These are phyloP conservation scores for Toxotes jaculatrix DNA, from an alignment of 2,113 vertebrate genomes.

Conservation along the genomic window DNA sequence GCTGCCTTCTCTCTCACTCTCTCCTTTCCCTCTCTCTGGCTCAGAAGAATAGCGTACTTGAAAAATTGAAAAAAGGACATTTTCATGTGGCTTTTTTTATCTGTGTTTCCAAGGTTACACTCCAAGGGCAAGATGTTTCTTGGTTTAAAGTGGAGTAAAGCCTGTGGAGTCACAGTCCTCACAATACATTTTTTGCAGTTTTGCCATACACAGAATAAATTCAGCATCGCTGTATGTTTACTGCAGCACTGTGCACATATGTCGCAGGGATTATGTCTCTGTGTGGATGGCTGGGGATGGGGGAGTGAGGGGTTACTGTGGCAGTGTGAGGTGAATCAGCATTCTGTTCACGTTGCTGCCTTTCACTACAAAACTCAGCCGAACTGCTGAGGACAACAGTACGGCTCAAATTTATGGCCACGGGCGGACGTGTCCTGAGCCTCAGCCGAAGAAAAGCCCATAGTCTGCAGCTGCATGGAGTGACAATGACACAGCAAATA, in stretches of 20 bases:
- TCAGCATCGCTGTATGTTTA: slow-evolving; percentile 33
- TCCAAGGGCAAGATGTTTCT: slow-evolving; percentile 34
- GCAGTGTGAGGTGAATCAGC: slow-evolving; percentile 79
- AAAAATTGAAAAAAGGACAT: slow-evolving; percentile 4
- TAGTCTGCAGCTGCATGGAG: not conserved
- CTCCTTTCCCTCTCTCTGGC: not conserved
- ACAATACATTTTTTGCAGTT: not conserved
- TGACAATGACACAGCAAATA: slow-evolving; percentile 12
- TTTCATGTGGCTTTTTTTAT: not conserved
- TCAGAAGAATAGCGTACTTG: not conserved
- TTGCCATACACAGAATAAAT: not conserved
- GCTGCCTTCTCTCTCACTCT: not conserved
- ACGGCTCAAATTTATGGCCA: not conserved
- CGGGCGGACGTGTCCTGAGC: not conserved
- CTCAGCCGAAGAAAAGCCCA: not conserved
- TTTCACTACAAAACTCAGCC: slow-evolving; percentile 39
- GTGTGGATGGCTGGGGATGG: slow-evolving; percentile 5
- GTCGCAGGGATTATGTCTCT: slow-evolving; percentile 60
- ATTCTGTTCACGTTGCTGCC: slow-evolving; percentile 64
- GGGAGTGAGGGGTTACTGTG: slow-evolving; percentile 36
- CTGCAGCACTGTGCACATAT: slow-evolving; percentile 51
- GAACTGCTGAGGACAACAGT: slow-evolving; percentile 40
- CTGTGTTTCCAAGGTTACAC: slow-evolving; percentile 36
- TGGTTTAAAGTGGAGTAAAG: slow-evolving; percentile 16
- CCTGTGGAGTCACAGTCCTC: not conserved